Conservation (phyloP, 2,797 vertebrate species). For the Sebastes itinus region DNA sequence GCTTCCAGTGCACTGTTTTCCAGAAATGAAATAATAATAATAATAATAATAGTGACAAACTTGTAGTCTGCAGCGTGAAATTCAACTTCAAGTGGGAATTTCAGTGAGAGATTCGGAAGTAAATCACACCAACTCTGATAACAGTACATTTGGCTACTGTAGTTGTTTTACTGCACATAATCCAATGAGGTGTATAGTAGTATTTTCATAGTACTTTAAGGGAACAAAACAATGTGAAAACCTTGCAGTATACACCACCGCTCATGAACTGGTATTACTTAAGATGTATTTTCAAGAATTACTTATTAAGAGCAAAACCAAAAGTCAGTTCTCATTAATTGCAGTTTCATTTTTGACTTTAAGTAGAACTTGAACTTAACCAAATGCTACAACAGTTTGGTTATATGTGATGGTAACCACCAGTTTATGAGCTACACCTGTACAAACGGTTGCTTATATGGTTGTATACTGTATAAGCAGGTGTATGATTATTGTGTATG, state of each 20-base stretch:
- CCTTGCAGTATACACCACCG: not conserved
- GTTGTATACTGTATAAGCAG: not conserved
- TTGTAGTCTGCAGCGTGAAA: not conserved
- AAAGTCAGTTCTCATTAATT: too few species aligned
- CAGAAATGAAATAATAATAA: not conserved
- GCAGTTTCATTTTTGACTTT: too few species aligned
- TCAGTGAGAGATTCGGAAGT: not conserved
- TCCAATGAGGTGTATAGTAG: not conserved
- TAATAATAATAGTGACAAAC: not conserved
- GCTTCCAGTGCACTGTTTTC: not conserved
- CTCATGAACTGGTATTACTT: too few species aligned
- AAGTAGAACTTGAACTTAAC: rapidly evolving
- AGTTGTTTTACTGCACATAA: not conserved
- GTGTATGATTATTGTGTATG: not conserved
- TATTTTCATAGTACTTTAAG: not conserved
- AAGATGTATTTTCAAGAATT: too few species aligned
- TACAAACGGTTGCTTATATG: not conserved
- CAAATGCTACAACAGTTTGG: too few species aligned
- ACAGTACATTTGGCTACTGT: not conserved
- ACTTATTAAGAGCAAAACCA: too few species aligned
- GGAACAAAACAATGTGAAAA: slow-evolving; percentile 1
- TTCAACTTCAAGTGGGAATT: not conserved
- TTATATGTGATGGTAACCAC: too few species aligned
- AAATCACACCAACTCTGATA: not conserved
- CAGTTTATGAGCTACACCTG: not conserved